Evolutionary conservation across 2,888 invertebrate genomes (phyloP).

Genomic region (Epirrita christyi): DNA sequence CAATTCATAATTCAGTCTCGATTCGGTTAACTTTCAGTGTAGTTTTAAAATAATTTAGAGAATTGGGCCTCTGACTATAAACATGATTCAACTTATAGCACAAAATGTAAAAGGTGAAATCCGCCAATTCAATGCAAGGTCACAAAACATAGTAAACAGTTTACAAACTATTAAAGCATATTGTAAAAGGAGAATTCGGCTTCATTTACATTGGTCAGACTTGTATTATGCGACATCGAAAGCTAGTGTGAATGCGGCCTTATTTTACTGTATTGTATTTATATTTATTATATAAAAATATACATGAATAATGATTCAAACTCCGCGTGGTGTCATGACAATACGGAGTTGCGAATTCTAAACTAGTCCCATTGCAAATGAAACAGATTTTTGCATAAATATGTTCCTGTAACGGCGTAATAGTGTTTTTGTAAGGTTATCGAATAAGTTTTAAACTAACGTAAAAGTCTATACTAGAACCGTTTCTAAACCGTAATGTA

Average conservation of each 20-base stretch:
- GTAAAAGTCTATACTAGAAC: conserved; percentile 54
- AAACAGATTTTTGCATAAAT: conserved; percentile 77
- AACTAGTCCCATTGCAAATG: conserved; percentile 83
- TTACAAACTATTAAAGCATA: conserved; percentile 50
- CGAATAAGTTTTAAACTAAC: conserved; percentile 66
- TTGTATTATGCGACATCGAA: conserved; percentile 71
- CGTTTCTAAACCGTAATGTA: conserved; percentile 48
- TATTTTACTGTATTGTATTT: conserved; percentile 61
- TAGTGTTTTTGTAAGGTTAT: conserved; percentile 72
- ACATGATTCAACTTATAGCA: conserved; percentile 4
- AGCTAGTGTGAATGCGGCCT: conserved; percentile 79
- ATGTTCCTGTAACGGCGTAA: conserved; percentile 83
- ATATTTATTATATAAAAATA: conserved; percentile 52
- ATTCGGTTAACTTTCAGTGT: too few relatives aligned
- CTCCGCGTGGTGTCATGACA: conserved; percentile 63
- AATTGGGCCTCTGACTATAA: too few relatives aligned
- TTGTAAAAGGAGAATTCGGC: conserved; percentile 73
- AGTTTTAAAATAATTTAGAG: too few relatives aligned
- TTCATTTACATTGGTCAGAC: conserved; percentile 73
- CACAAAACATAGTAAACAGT: conserved; percentile 68
- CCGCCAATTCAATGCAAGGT: conserved; percentile 46
- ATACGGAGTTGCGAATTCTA: conserved; percentile 62
- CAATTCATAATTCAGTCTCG: too few relatives aligned
- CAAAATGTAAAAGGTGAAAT: conserved; percentile 1
- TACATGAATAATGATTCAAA: conserved; percentile 53